Evolutionary conservation across 1,140 invertebrate species (phyloP).

Genomic region (Brachionus asplanchnoidis): DNA sequence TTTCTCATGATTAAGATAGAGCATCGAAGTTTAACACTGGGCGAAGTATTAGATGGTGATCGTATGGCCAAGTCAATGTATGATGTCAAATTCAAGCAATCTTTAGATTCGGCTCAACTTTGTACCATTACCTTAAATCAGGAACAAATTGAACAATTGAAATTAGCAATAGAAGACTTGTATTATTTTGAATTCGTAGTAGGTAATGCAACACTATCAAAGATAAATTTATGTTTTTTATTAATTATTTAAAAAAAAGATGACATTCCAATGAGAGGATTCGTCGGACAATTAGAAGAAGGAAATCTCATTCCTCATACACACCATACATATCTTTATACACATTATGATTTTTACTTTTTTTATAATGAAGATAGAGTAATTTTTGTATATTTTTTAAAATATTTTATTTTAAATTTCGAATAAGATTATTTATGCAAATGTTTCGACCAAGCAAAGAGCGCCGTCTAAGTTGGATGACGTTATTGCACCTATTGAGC

Average conservation of each 20-base stretch:
- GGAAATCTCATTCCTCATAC: constrained; percentile 60
- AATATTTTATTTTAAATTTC: background rate
- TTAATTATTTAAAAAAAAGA: constrained; percentile 46
- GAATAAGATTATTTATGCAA: constrained; percentile 59
- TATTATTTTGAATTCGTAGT: constrained; percentile 63
- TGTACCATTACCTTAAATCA: constrained; percentile 56
- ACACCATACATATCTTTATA: constrained; percentile 59
- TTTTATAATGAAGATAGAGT: constrained; percentile 59
- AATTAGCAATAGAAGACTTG: constrained; percentile 60
- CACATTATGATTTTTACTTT: constrained; percentile 59
- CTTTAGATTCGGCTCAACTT: constrained; percentile 53
- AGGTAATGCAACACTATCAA: constrained; percentile 47
- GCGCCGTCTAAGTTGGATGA: constrained; percentile 55
- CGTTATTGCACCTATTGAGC: constrained; percentile 46
- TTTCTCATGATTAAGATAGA: constrained; percentile 55
- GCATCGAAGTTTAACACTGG: constrained; percentile 60
- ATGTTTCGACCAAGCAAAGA: constrained; percentile 58
- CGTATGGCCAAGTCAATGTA: constrained; percentile 61
- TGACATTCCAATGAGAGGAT: constrained; percentile 60
- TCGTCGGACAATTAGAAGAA: constrained; percentile 61
- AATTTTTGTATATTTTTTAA: constrained; percentile 27
- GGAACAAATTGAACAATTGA: constrained; percentile 55
- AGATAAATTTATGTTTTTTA: no score
- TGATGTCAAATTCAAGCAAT: constrained; percentile 56
- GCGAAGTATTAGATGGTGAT: constrained; percentile 61